Evolutionary conservation across 2,113 vertebrate genomes (phyloP).

Genomic region (Cyanoliseus patagonus): DNA sequence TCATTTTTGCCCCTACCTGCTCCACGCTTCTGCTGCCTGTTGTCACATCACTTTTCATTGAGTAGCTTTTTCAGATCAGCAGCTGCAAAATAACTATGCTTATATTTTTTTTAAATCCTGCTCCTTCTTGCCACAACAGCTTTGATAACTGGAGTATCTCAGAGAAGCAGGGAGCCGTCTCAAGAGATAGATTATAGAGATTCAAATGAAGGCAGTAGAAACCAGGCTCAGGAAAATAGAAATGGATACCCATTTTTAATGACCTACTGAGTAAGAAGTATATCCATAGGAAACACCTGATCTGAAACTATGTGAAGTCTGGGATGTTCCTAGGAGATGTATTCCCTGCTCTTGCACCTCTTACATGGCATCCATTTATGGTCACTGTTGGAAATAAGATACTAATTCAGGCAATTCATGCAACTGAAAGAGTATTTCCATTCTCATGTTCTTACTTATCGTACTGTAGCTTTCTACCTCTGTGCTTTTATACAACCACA

Average conservation of each 20-base stretch:
- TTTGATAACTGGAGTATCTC: not conserved
- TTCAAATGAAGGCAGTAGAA: not conserved
- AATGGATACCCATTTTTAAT: not conserved
- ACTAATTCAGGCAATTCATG: not conserved
- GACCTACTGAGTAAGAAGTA: not conserved
- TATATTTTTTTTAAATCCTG: not conserved
- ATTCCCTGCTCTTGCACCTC: not conserved
- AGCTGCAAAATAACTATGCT: not conserved
- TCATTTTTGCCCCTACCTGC: not conserved
- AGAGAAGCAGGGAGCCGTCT: not conserved
- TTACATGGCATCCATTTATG: not conserved
- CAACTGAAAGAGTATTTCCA: not conserved
- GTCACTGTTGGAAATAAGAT: not conserved
- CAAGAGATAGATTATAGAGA: not conserved
- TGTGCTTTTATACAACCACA: not conserved
- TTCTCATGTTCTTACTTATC: not conserved
- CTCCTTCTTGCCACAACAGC: not conserved
- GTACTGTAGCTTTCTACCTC: not conserved
- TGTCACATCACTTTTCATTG: not conserved
- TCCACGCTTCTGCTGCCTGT: not conserved
- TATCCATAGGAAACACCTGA: not conserved
- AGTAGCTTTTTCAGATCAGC: not conserved
- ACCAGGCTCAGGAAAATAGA: not conserved
- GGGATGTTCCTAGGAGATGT: rapidly evolving
- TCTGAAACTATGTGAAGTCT: not conserved